Base-by-base conservation (phyloP, 2,113 vertebrate species). In the Sylvietta virens region DNA sequence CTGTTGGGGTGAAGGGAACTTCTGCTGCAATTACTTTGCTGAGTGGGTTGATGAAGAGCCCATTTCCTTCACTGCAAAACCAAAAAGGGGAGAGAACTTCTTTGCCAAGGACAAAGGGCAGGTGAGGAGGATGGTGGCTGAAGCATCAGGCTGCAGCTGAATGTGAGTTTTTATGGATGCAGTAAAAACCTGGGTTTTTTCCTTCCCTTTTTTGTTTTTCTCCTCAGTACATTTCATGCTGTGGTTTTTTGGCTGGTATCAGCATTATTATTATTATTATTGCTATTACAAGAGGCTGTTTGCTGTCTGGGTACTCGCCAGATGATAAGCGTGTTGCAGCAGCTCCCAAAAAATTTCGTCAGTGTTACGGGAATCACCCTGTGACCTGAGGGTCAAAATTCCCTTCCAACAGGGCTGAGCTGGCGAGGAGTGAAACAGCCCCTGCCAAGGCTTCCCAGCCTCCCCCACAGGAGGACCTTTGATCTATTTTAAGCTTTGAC, bases 231-330 rank as follows among this genome's bases (percentile, higher is more conserved):
- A 9, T 80, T 74, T 73, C 30, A 56, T 2, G 28, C 51, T 67
- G 13, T 73, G 51, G 0, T 7, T 44, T 78, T 93, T 69, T 65
- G 47, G 50, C 89, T 74, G 83, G 22, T 79, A 51, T 84, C 88
- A 95, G 84, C 80, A 58, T 77, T 88, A 60, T 64, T 79, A 31
- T 58, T 74, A 70, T 39, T 73, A 16, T 22, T 81, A 50, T 9
- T n/a, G n/a, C n/a, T 54, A 20, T 31, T 82, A 6, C 87, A 7
- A 27, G 56, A 74, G 37, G 56, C 62, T 97, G 88, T 96, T 97
- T 97, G 91, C 96, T 95, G 92, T 97, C 94, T 96, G 79, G 87
- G 65, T 71, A 22, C 86, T 50, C 5, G 31, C 92, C 94, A 84
- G 91, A 47, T 76, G 81, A 85, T 95, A 87, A 94, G 48, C 40